Evolutionary conservation across 2,888 invertebrate species (phyloP), one percentile per base, ranked within the genome.

Genomic region (Eupithecia centaureata): DNA sequence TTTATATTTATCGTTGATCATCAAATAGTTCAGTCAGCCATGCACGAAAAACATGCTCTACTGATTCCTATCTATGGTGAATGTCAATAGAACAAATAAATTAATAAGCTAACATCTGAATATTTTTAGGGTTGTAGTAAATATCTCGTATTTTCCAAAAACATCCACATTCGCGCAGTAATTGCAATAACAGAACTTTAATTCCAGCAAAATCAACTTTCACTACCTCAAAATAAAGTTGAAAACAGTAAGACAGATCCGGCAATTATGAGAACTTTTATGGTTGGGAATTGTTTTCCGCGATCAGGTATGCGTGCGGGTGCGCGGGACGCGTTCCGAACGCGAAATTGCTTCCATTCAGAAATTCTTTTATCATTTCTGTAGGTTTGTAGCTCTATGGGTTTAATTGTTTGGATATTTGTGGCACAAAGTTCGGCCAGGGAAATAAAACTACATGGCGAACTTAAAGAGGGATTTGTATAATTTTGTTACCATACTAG

Each of bases 281-380:
- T 68, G 69, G 63, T 70, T 65, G 74, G 65, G 79, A 82, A 82
- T 82, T 82, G 79, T 80, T 82, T 80, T 80, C 80, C 78, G 82
- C 83, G 81, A 83, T 85, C 82, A 79, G 77, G 82, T 84, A 85
- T 84, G 81, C 85, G 77, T 74, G 51, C 65, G 75, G 75, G 70
- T 71, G 69, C 64, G 64, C 61, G 65, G 62, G 73, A 73, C 68
- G 77, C 67, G 74, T 65, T 67, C 73, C 63, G 77, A 76, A 75
- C 75, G 61, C 76, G 63, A 76, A 82, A 83, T 80, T 79, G 77
- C 80, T 80, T 79, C 73, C 78, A 54, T 54, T 54, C 51, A 27
- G 54, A 51, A 70, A 54, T 57, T 32, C 28, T 59, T 60, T 67
- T 67, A 65, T 66, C 66, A 64, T 64, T 68, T 67, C 32, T 52